Percentiles rank a stretch among this genome's conserved stretches.
Conservation (phyloP, 2,797 vertebrate species). For the Chiroxiphia lanceolata region DNA sequence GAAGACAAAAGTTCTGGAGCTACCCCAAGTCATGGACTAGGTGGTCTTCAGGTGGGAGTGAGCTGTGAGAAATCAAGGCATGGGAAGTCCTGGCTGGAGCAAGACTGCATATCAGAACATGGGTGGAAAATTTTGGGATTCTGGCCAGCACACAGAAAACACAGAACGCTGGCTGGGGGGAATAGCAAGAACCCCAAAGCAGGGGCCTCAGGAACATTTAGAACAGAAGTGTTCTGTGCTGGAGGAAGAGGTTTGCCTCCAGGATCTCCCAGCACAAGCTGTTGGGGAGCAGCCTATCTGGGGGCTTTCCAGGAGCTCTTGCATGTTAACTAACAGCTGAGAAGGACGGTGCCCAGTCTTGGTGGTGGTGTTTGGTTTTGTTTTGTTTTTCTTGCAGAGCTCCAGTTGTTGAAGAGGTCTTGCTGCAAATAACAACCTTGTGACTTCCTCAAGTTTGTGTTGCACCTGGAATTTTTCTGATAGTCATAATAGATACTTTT, state of each 20-base stretch:
- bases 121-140: background rate
- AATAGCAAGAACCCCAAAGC: background rate
- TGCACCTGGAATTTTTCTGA: slow-evolving; percentile 14
- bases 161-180: too few relatives aligned
- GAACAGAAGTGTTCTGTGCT: background rate
- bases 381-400: background rate
- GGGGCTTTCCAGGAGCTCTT: background rate
- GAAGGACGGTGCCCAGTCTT: background rate
- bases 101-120: background rate
- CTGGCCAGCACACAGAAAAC: background rate
- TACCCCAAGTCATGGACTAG: background rate
- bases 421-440: background rate
- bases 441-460: background rate
- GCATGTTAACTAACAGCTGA: background rate
- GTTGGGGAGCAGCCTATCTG: background rate
- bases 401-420: background rate
- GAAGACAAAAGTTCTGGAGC: background rate
- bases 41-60: background rate
- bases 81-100: background rate
- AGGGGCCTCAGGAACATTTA: background rate
- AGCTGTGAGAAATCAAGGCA: background rate
- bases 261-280: background rate
- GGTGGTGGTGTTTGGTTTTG: background rate
- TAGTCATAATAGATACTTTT: background rate
- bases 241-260: background rate